Evolutionary conservation across 2,888 invertebrate genomes (phyloP).

Genomic region (Synanthedon myopaeformis): DNA sequence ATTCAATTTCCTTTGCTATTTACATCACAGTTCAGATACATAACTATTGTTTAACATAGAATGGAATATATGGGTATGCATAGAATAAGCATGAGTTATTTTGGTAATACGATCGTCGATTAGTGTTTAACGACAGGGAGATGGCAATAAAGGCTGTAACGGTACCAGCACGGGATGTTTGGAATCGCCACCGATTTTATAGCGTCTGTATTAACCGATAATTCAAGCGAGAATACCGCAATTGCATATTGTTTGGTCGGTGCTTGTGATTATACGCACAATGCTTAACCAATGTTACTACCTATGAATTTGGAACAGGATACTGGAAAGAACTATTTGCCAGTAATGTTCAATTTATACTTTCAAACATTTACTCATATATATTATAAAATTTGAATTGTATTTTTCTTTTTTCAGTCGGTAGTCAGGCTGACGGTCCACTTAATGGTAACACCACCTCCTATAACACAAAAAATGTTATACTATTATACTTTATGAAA

Average conservation of each 20-base stretch:
- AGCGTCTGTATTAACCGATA: conserved; percentile 58
- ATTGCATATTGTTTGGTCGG: background rate
- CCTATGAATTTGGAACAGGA: background rate
- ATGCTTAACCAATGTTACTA: background rate
- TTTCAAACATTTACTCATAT: too few species aligned
- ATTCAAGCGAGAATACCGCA: conserved; percentile 46
- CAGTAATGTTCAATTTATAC: too few species aligned
- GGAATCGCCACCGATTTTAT: conserved; percentile 63
- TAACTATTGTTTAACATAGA: too few species aligned
- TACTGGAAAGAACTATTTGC: too few species aligned
- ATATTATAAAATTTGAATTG: too few species aligned
- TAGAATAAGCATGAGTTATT: conserved; percentile 41
- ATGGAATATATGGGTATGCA: too few species aligned
- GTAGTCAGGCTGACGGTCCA: background rate
- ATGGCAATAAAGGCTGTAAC: conserved; percentile 47
- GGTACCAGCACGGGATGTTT: conserved; percentile 62
- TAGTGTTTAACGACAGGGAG: conserved; percentile 58
- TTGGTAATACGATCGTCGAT: conserved; percentile 61
- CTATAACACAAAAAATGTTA: too few species aligned
- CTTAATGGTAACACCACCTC: too few species aligned
- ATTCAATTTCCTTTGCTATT: too few species aligned
- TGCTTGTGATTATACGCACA: background rate
- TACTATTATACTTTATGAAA: too few species aligned
- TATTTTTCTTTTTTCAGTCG: background rate
- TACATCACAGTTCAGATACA: too few species aligned